Evolutionary conservation across 2,113 vertebrate genomes (phyloP).

Genomic region (Isurus oxyrinchus): DNA sequence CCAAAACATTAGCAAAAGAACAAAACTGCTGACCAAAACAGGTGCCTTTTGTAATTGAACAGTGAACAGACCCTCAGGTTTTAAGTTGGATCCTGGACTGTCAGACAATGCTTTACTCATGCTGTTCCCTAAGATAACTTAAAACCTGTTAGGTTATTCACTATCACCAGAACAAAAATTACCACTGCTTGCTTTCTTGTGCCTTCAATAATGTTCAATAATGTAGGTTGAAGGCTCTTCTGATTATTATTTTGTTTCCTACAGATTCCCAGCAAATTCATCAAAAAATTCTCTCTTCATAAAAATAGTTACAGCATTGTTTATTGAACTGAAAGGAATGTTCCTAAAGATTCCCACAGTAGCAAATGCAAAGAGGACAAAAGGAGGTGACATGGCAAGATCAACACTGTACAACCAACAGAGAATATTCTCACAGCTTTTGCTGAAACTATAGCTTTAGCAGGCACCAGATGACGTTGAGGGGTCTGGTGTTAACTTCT

Average conservation of each 20-base stretch:
- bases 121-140: not conserved
- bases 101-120: not conserved
- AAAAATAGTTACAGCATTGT: not conserved
- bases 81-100: not conserved
- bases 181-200: not conserved
- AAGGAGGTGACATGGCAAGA: conserved; percentile 6
- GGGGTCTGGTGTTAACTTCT: not conserved
- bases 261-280: not conserved
- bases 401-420: conserved; percentile 1
- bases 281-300: not conserved
- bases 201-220: not conserved
- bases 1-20: not conserved
- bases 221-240: not conserved
- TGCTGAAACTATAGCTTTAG: not conserved
- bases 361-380: not conserved
- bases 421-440: not conserved
- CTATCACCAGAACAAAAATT: not conserved
- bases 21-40: not conserved
- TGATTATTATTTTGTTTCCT: not conserved
- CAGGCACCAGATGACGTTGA: not conserved
- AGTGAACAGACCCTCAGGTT: not conserved
- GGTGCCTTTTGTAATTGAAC: too few relatives aligned
- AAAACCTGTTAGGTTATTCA: not conserved
- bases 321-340: conserved; percentile 7
- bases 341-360: conserved; percentile 22